Percentiles rank a stretch among this genome's conserved stretches.
These are phyloP conservation scores for Ancistrus triradiatus DNA, from an alignment of 2,113 vertebrate species.

Conservation along the genomic window DNA sequence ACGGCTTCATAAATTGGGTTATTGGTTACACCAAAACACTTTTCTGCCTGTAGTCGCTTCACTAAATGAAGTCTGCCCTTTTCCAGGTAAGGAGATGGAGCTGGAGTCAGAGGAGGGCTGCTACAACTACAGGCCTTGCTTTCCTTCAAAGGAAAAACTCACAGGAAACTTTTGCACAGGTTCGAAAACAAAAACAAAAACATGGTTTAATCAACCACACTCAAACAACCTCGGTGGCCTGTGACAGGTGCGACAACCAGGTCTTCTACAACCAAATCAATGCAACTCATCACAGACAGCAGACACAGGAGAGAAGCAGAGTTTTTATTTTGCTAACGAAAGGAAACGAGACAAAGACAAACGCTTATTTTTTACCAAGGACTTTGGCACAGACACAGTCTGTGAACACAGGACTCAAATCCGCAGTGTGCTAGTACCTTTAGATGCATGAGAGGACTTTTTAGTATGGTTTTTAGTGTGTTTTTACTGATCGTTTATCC, in stretches of 20 bases:
- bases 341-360: slow-evolving; percentile 46
- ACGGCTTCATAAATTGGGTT: too few species aligned
- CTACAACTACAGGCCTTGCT: slow-evolving; percentile 85
- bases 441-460: slow-evolving; percentile 82
- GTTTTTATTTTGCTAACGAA: slow-evolving; percentile 98
- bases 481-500: slow-evolving; percentile 54
- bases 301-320: slow-evolving; percentile 70
- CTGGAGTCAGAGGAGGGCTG: slow-evolving; percentile 56
- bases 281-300: slow-evolving; percentile 46
- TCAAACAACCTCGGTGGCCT: slow-evolving; percentile 64
- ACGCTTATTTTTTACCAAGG: slow-evolving; percentile 83
- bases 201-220: slow-evolving; percentile 42
- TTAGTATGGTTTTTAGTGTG: slow-evolving; percentile 51
- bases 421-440: slow-evolving; percentile 54
- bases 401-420: slow-evolving; percentile 72
- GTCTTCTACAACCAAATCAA: slow-evolving; percentile 40
- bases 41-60: too few species aligned
- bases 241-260: slow-evolving; percentile 22
- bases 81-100: slow-evolving; percentile 43
- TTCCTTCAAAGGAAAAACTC: slow-evolving; percentile 91
- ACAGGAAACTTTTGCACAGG: slow-evolving; percentile 96
- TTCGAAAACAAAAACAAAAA: slow-evolving; percentile 63
- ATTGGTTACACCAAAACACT: too few species aligned
- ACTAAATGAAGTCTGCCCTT: too few species aligned
- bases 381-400: slow-evolving; percentile 75